Base-by-base conservation (phyloP, 2,888 invertebrate genomes). In the Megastigmus dorsalis region DNA sequence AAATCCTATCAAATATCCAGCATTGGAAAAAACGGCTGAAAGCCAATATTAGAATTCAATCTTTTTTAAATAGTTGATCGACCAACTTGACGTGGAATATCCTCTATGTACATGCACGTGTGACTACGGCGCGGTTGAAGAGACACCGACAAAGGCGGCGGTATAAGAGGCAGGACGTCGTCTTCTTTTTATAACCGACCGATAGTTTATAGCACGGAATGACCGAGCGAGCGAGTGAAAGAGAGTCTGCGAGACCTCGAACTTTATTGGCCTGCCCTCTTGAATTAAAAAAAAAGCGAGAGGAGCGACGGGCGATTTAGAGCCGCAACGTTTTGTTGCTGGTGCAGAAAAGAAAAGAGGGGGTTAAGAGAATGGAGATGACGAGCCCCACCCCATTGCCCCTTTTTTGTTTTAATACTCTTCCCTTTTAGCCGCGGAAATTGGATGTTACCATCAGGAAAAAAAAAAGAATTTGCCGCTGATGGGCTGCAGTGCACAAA, bases 241-340 rank as follows among this genome's bases (percentile, higher is more conserved):
- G 33, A 33, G 54, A 43, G 20, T 10, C 33, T 15, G 23, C 15
- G 18, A 18, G n/a, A 2, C 30, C 57, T 57, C 43, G 18, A 66
- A 59, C 38, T 66, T 72, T 72, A 59, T 66, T 65, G 66, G 60
- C 36, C 18, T n/a, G 48, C 15, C 43, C 68, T 62, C 68, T 74
- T 62, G 68, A 62, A 63, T 62, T 57, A 69, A 74, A 43, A 48
- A n/a, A n/a, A n/a, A n/a, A n/a, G n/a, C n/a, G n/a, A n/a, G n/a
- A 62, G 57, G 55, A 38, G 52, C 30, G 33, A 33, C 18, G 36
- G n/a, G 4, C 33, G 36, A 38, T 50, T 62, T 48, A 10, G 45
- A 9, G n/a, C 6, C 26, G 54, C 18, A 57, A 36, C 30, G 41
- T 26, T 36, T 55, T 33, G 54, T 33, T 18, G 18, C 26, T 2